Conservation (phyloP, 2,888 invertebrate genomes). For the Drosophila fungiperda region DNA sequence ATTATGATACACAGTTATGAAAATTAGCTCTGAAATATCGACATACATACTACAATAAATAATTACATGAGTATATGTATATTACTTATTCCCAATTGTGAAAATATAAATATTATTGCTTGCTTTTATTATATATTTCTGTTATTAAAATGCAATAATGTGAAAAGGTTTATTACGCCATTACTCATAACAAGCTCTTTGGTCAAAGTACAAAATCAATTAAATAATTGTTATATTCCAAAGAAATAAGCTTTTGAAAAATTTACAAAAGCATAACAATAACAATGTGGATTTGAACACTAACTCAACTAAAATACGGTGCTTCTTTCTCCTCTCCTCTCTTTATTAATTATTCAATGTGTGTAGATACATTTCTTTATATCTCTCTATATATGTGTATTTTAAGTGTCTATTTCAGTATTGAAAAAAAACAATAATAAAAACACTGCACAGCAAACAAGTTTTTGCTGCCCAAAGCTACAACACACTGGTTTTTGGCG, state of each 20-base stretch:
- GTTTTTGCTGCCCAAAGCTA: conserved; percentile 54
- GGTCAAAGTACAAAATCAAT: not conserved
- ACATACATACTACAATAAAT: not conserved
- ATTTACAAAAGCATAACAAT: not conserved
- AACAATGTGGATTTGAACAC: not conserved
- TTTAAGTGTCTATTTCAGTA: conserved; percentile 8
- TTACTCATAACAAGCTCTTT: not conserved
- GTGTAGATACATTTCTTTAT: not conserved
- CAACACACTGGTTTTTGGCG: conserved; percentile 54
- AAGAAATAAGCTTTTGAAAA: not conserved
- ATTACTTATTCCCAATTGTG: not conserved
- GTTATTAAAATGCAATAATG: not conserved
- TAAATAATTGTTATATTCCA: not conserved
- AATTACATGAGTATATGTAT: not conserved
- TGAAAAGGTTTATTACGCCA: not conserved
- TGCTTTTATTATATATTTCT: not conserved
- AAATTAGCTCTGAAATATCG: not conserved
- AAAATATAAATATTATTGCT: conserved; percentile 9
- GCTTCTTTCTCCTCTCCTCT: not conserved
- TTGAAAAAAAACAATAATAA: conserved; percentile 6
- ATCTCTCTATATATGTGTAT: not conserved
- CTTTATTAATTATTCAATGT: conserved; percentile 11
- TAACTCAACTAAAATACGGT: not conserved
- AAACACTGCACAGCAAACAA: conserved; percentile 31
- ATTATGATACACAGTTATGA: not conserved